Conservation (phyloP, 2,797 vertebrate genomes). For the Gymnoscopelus microlampas region DNA sequence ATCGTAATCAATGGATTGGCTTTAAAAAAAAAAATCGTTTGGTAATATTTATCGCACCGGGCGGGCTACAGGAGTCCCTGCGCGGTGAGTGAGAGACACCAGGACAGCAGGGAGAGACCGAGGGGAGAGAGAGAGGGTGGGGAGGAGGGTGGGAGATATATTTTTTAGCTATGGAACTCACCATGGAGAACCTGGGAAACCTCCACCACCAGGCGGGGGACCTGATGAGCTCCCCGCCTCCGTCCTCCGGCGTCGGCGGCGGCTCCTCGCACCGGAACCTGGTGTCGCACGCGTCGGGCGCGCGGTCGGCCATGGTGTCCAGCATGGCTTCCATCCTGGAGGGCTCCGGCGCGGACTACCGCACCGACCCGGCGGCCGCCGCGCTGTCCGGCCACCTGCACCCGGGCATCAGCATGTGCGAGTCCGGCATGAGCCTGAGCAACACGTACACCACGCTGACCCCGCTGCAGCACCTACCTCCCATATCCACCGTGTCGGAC, state of each 20-base stretch:
- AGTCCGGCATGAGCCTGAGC: constrained; percentile 91
- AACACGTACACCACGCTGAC: constrained; percentile 95
- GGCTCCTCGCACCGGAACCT: constrained; percentile 88
- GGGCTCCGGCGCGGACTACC: constrained; percentile 85
- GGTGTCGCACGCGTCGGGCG: constrained; percentile 81
- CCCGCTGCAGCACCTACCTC: constrained; percentile 95
- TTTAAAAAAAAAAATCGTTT: constrained; percentile 70
- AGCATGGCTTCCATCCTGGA: constrained; percentile 95
- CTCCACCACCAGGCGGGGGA: constrained; percentile 89
- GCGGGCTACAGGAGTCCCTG: constrained; percentile 55
- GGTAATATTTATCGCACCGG: constrained; percentile 73
- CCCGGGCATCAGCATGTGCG: constrained; percentile 93
- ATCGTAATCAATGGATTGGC: constrained; percentile 84
- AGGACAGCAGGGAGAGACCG: constrained; percentile 65
- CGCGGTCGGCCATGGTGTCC: constrained; percentile 91
- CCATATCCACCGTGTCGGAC: constrained; percentile 94
- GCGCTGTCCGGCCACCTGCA: constrained; percentile 88
- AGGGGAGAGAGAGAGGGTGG: constrained; percentile 54
- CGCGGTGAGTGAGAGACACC: constrained; percentile 62
- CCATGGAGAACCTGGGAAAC: constrained; percentile 92
- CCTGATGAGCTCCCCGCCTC: constrained; percentile 87
- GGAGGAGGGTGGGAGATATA: constrained; percentile 74
- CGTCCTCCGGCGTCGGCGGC: constrained; percentile 69
- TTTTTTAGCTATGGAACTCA: constrained; percentile 90
- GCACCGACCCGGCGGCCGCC: constrained; percentile 80